These are phyloP conservation scores for Crotophaga sulcirostris DNA, from an alignment of 2,113 vertebrate species.

Conservation along the genomic window DNA sequence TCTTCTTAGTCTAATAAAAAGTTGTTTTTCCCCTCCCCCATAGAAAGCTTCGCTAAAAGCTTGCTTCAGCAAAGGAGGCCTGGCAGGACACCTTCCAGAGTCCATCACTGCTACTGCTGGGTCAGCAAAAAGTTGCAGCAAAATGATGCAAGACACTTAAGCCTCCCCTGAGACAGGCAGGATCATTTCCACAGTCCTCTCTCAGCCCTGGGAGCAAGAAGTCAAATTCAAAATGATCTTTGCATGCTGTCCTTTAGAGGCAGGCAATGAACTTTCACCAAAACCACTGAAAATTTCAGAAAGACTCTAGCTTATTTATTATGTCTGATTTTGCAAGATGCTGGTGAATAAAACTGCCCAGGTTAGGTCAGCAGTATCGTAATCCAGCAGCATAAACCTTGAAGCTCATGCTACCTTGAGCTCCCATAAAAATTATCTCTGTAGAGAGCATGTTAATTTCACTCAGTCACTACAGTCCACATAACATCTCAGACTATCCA, in stretches of 20 bases:
- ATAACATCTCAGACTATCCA: background rate
- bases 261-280: background rate
- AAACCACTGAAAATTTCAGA: background rate
- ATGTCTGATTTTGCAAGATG: background rate
- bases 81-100: slow-evolving; percentile 55
- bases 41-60: background rate
- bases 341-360: background rate
- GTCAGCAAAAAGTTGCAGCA: slow-evolving; percentile 43
- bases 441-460: background rate
- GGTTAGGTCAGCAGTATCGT: background rate
- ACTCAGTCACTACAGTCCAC: background rate
- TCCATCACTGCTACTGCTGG: slow-evolving; percentile 14
- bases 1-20: slow-evolving; percentile 24
- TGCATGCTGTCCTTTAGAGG: background rate
- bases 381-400: background rate
- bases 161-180: background rate
- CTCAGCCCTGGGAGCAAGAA: background rate
- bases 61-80: slow-evolving; percentile 38
- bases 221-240: slow-evolving; percentile 1
- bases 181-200: slow-evolving; percentile 32
- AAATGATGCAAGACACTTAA: slow-evolving; percentile 45
- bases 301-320: background rate
- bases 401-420: background rate
- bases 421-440: background rate
- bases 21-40: background rate